Conservation (phyloP, 2,888 invertebrate species). For the Agrypnus murinus region DNA sequence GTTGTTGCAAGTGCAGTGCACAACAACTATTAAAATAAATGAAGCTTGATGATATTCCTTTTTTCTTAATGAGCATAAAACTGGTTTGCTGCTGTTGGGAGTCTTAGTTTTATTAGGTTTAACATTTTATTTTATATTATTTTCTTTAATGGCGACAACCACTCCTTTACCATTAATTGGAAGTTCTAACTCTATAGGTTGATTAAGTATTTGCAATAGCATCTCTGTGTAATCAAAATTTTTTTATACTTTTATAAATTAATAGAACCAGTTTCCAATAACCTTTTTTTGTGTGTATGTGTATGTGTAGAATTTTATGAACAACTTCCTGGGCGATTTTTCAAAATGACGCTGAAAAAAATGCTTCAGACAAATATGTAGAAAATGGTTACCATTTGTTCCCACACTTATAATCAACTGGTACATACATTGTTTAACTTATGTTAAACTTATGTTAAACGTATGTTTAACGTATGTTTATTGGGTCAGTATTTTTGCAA, state of each 20-base stretch:
- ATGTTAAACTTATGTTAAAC: too few relatives aligned
- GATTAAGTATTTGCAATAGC: conserved; percentile 24
- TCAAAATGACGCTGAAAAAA: too few relatives aligned
- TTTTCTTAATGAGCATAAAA: conserved; percentile 9
- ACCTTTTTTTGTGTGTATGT: too few relatives aligned
- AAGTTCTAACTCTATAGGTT: conserved; percentile 9
- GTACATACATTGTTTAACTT: too few relatives aligned
- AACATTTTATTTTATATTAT: neutral
- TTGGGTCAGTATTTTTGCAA: too few relatives aligned
- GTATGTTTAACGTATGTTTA: too few relatives aligned
- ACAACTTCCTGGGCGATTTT: too few relatives aligned
- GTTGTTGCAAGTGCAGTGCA: conserved; percentile 9
- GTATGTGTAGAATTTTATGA: too few relatives aligned
- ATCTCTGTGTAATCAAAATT: neutral
- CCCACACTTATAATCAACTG: too few relatives aligned
- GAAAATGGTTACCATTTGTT: too few relatives aligned
- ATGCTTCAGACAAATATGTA: too few relatives aligned
- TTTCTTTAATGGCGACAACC: conserved; percentile 11
- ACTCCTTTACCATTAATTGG: conserved; percentile 19
- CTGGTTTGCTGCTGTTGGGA: conserved; percentile 3
- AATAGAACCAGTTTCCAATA: conserved; percentile 20
- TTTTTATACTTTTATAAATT: neutral
- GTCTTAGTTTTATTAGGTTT: conserved; percentile 15
- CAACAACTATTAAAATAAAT: neutral
- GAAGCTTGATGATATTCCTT: neutral